These are phyloP conservation scores for Pipra filicauda DNA, from an alignment of 2,113 vertebrate genomes.

Conservation along the genomic window DNA sequence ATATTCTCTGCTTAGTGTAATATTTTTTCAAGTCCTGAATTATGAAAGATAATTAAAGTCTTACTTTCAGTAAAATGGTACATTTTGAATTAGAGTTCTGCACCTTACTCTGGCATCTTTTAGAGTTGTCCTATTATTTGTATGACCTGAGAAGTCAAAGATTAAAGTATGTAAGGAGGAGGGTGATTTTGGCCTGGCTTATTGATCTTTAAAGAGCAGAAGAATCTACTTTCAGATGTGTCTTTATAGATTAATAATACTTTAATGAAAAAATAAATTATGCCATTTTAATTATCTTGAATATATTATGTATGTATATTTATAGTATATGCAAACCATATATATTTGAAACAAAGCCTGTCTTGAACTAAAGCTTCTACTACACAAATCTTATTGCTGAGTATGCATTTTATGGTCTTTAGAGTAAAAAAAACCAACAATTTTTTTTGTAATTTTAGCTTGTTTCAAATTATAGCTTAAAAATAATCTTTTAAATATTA, in stretches of 20 bases:
- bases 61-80: neutral
- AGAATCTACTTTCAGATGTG: neutral
- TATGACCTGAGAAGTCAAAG: neutral
- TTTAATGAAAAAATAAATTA: neutral
- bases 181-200: neutral
- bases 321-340: neutral
- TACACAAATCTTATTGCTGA: neutral
- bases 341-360: neutral
- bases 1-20: neutral
- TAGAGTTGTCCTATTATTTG: neutral
- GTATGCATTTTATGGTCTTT: neutral
- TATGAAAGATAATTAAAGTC: neutral
- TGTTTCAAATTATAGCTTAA: neutral
- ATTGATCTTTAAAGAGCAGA: neutral
- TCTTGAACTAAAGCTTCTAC: neutral
- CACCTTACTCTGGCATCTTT: neutral
- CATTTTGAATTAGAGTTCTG: neutral
- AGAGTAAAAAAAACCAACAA: neutral
- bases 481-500: neutral
- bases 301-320: neutral
- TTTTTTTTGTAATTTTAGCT: neutral
- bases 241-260: neutral
- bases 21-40: neutral
- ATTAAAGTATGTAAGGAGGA: neutral
- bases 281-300: neutral